Conservation (phyloP, 53 echinoderm and acorn worm species). For the Holothuria leucospilota region DNA sequence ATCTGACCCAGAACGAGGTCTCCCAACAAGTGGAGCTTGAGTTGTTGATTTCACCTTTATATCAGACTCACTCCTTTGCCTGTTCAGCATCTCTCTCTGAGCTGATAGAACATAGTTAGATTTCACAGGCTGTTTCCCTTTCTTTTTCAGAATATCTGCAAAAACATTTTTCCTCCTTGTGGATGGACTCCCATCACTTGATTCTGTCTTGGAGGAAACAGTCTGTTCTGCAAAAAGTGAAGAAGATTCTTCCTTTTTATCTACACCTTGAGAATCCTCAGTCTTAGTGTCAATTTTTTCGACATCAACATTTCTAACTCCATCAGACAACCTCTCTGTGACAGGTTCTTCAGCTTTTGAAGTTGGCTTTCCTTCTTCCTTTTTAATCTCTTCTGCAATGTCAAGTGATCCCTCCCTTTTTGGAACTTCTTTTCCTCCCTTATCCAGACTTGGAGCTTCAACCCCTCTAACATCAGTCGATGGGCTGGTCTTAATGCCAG, state of each 20-base stretch:
- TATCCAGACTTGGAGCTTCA: too few relatives aligned
- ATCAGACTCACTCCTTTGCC: conserved; percentile 63
- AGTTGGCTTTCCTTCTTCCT: not conserved
- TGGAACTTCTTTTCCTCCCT: too few relatives aligned
- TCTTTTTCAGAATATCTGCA: conserved; percentile 83
- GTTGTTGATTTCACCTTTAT: not conserved
- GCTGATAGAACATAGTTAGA: conserved; percentile 85
- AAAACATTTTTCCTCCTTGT: conserved; percentile 64
- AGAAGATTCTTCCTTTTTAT: not conserved
- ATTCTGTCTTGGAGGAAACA: not conserved
- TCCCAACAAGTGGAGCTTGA: not conserved
- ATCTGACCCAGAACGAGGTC: not conserved
- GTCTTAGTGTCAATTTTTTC: not conserved
- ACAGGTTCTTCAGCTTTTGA: not conserved
- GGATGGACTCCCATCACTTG: conserved; percentile 23
- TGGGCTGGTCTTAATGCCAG: too few relatives aligned
- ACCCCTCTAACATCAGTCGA: too few relatives aligned
- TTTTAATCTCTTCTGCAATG: too few relatives aligned
- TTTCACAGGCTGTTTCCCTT: conserved; percentile 58
- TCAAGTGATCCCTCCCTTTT: too few relatives aligned
- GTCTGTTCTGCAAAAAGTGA: not conserved
- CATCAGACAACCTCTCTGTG: not conserved
- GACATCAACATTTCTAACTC: not conserved
- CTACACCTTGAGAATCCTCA: not conserved
- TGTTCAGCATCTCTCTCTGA: conserved; percentile 70